Percentiles rank a stretch among this genome's conserved stretches.
Evolutionary conservation across 2,113 vertebrate genomes (phyloP).

Genomic region (Lepus americanus): DNA sequence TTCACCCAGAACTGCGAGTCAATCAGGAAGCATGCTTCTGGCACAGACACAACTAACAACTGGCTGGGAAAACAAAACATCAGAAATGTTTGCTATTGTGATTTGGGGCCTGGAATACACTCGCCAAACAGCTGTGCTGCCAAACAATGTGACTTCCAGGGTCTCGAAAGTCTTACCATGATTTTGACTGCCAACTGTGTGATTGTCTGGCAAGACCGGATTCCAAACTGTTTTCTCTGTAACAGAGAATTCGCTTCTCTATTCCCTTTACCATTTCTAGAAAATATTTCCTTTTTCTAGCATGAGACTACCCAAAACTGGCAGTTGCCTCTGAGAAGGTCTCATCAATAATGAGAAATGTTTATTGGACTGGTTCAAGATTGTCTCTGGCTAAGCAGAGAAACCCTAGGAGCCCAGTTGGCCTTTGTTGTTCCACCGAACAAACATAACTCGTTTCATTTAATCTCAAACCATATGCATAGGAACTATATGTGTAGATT

Average conservation of each 20-base stretch:
- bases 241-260: conserved; percentile 17
- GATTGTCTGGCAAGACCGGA: neutral
- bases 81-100: neutral
- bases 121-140: conserved; percentile 55
- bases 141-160: neutral
- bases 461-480: neutral
- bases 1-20: conserved; percentile 49
- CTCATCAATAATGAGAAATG: neutral
- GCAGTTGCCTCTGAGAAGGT: neutral
- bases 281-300: neutral
- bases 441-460: neutral
- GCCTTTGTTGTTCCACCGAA: neutral
- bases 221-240: neutral
- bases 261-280: neutral
- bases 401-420: neutral
- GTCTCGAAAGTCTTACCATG: conserved; percentile 23
- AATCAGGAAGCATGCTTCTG: conserved; percentile 24
- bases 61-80: conserved; percentile 61
- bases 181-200: conserved; percentile 31
- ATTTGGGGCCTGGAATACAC: neutral
- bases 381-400: neutral
- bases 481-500: neutral
- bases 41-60: conserved; percentile 40
- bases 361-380: neutral
- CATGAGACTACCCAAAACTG: neutral